A percentile compares a stretch with the other conserved stretches of the same genome.
phyloP scores from a whole-genome alignment of 1,140 invertebrate species.

The Sipha flava region DNA sequence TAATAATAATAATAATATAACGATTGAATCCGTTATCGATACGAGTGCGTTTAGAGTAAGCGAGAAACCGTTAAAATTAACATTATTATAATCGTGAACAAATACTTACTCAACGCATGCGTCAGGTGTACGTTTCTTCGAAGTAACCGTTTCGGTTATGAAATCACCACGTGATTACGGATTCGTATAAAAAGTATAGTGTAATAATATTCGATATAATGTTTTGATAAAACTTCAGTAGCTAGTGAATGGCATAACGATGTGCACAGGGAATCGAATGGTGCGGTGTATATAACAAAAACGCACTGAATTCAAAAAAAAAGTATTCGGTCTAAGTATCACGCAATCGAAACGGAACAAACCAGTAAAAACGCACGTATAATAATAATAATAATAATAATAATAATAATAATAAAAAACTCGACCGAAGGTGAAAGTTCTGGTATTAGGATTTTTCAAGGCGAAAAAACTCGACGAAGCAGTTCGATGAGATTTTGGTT shows the following conservation, averaged over 20 bases:
- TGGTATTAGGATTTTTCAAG: neutral
- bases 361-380: constrained; percentile 11
- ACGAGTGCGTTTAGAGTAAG: neutral
- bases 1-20: neutral
- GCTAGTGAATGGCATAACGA: no score
- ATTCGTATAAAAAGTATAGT: no score
- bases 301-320: neutral
- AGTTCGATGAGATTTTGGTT: no score
- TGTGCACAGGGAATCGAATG: neutral
- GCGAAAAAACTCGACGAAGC: neutral
- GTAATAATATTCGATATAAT: no score
- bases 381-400: neutral
- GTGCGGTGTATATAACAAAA: no score
- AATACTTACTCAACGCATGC: neutral
- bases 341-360: constrained; percentile 18
- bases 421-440: constrained; percentile 24
- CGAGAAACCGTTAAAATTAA: neutral
- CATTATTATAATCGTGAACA: neutral
- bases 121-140: neutral
- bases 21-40: neutral
- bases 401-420: neutral
- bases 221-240: no score
- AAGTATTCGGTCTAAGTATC: neutral
- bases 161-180: no score
- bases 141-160: no score